A percentile compares a stretch with the other conserved stretches of the same genome.
Conservation (phyloP, 2,888 invertebrate species). For the Pachymerium ferrugineum region DNA sequence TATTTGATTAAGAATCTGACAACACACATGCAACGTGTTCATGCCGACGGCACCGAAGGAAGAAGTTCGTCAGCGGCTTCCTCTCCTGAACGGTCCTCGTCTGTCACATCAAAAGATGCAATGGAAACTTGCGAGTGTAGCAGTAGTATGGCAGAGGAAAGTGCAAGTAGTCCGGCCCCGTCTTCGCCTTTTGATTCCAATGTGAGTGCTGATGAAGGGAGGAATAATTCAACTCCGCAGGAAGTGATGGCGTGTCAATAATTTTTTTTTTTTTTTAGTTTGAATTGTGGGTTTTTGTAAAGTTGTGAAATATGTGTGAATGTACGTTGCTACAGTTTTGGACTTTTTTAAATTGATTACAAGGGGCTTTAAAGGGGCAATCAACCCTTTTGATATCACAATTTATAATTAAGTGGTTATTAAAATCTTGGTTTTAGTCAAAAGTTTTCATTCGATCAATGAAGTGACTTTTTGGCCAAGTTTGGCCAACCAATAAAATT, state of each 20-base stretch:
- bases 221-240: slow-evolving; percentile 23
- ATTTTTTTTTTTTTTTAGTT: neutral
- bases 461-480: no score
- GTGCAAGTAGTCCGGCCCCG: slow-evolving; percentile 32
- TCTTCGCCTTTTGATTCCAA: slow-evolving; percentile 31
- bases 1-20: slow-evolving; percentile 76
- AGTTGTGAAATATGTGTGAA: slow-evolving; percentile 20
- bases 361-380: no score
- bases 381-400: no score
- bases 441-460: no score
- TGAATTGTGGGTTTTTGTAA: neutral
- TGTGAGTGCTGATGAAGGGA: slow-evolving; percentile 33
- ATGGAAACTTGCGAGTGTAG: slow-evolving; percentile 37
- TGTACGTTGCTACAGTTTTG: neutral
- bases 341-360: no score
- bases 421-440: no score
- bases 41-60: slow-evolving; percentile 51
- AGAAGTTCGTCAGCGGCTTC: neutral
- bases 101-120: slow-evolving; percentile 36
- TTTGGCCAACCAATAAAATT: no score
- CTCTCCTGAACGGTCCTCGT: slow-evolving; percentile 35
- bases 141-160: slow-evolving; percentile 37
- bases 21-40: slow-evolving; percentile 72
- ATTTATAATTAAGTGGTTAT: no score
- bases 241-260: slow-evolving; percentile 33